Conservation (phyloP, 2,797 vertebrate species). For the Florisuga fusca region DNA sequence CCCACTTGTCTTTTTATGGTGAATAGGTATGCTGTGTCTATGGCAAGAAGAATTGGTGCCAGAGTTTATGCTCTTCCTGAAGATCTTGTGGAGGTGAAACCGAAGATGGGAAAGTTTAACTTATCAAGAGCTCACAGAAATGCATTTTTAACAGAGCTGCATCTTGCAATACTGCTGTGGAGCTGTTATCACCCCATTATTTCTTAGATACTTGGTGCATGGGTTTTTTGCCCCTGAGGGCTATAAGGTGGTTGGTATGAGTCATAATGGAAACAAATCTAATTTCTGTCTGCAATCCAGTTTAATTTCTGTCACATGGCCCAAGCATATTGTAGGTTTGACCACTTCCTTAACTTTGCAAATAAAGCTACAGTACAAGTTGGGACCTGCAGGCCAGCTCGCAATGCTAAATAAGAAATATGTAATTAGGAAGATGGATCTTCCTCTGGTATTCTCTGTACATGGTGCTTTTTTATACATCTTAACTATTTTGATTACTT, state of each 20-base stretch:
- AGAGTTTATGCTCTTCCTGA: constrained; percentile 95
- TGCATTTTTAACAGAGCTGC: constrained; percentile 75
- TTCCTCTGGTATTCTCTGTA: constrained; percentile 77
- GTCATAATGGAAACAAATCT: constrained; percentile 52
- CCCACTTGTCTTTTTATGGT: background rate
- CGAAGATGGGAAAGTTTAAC: constrained; percentile 85
- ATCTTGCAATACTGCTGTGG: constrained; percentile 56
- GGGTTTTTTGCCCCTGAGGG: constrained; percentile 15
- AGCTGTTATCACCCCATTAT: constrained; percentile 24
- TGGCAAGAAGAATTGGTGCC: constrained; percentile 95
- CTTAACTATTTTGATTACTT: constrained; percentile 75
- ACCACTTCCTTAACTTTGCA: constrained; percentile 58
- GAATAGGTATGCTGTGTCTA: constrained; percentile 92
- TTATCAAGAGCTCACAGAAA: constrained; percentile 78
- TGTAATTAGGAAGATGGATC: constrained; percentile 69
- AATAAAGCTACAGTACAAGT: constrained; percentile 64
- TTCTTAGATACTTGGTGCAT: constrained; percentile 11
- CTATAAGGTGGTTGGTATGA: constrained; percentile 53
- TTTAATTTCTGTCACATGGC: constrained; percentile 27
- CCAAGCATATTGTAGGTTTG: constrained; percentile 46
- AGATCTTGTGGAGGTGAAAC: constrained; percentile 94
- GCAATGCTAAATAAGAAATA: constrained; percentile 56
- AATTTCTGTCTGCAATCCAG: constrained; percentile 42
- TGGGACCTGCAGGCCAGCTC: constrained; percentile 68
- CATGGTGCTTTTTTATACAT: constrained; percentile 79